phyloP scores from a whole-genome alignment of 2,113 vertebrate species.

The Myotis yumanensis region DNA sequence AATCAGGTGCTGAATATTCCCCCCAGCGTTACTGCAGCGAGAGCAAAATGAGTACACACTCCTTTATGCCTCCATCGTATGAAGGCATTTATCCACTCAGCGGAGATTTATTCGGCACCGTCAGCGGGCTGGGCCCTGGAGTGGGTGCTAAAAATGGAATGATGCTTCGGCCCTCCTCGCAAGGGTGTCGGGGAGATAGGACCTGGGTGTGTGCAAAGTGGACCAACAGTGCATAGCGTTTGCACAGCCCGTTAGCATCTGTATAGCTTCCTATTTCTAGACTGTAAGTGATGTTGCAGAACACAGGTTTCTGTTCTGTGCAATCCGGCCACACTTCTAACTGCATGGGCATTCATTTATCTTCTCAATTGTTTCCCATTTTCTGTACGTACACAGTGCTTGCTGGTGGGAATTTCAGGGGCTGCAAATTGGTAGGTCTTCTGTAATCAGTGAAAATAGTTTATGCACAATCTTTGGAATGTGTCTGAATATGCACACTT shows the following conservation, averaged over 20 bases:
- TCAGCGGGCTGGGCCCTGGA: background rate
- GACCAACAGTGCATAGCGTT: conserved; percentile 9
- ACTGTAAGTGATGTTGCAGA: conserved; percentile 73
- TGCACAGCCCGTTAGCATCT: conserved; percentile 70
- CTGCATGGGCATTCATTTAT: conserved; percentile 66
- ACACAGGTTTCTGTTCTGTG: conserved; percentile 70
- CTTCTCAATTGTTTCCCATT: conserved; percentile 76
- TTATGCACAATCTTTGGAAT: conserved; percentile 64
- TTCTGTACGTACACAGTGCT: conserved; percentile 65
- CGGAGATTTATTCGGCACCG: conserved; percentile 40
- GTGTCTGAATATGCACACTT: conserved; percentile 8
- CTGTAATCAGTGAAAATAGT: conserved; percentile 70
- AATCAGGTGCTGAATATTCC: conserved; percentile 50
- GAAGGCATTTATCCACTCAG: conserved; percentile 65
- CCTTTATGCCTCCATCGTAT: conserved; percentile 42
- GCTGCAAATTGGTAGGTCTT: conserved; percentile 69
- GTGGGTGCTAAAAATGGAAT: background rate
- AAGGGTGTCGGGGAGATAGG: conserved; percentile 10
- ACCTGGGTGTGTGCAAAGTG: conserved; percentile 13
- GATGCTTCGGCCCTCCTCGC: background rate
- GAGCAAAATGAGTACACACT: conserved; percentile 52
- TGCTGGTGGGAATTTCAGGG: conserved; percentile 56
- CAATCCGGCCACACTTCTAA: conserved; percentile 59
- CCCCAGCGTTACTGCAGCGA: conserved; percentile 3
- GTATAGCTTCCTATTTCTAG: conserved; percentile 80